Evolutionary conservation across 2,888 invertebrate genomes (phyloP).

Genomic region (Hirtodrosophila trivittata): DNA sequence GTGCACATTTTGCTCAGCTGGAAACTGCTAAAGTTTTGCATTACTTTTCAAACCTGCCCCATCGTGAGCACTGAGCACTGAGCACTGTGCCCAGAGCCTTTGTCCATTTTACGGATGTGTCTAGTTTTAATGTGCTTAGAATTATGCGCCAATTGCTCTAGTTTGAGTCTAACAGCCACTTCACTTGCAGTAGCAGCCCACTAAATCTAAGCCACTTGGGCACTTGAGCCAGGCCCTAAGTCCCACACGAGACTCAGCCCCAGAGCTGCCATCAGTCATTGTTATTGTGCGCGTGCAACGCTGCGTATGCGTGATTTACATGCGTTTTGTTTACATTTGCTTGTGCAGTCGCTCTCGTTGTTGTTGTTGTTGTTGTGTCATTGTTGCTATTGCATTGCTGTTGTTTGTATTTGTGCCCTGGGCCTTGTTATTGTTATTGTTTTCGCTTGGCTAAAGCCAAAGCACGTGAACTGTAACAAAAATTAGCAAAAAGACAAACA

Average conservation of each 20-base stretch:
- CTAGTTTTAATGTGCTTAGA: slow-evolving; percentile 60
- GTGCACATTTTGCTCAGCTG: slow-evolving; percentile 13
- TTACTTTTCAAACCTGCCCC: slow-evolving; percentile 11
- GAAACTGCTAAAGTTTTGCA: slow-evolving; percentile 26
- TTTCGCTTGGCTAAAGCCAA: slow-evolving; percentile 60
- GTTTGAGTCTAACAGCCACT: slow-evolving; percentile 44
- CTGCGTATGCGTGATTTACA: slow-evolving; percentile 77
- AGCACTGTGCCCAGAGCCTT: slow-evolving; percentile 8
- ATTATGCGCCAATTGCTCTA: slow-evolving; percentile 70
- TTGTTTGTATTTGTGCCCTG: slow-evolving; percentile 27
- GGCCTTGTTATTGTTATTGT: slow-evolving; percentile 63
- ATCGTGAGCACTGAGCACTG: slow-evolving; percentile 8
- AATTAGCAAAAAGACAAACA: slow-evolving; percentile 53
- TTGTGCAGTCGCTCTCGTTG: slow-evolving; percentile 16
- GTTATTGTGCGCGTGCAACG: slow-evolving; percentile 73
- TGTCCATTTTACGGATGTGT: slow-evolving; percentile 51
- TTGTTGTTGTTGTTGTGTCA: slow-evolving; percentile 15
- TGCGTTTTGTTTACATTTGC: slow-evolving; percentile 65
- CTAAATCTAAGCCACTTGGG: slow-evolving; percentile 9
- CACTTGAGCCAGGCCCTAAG: slow-evolving; percentile 8
- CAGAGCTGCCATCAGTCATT: slow-evolving; percentile 20
- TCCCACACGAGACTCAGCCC: not conserved
- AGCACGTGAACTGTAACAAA: slow-evolving; percentile 61
- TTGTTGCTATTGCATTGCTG: slow-evolving; percentile 18
- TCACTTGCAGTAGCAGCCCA: slow-evolving; percentile 34